Conservation (phyloP, 2,113 vertebrate species). For the Miniopterus natalensis region DNA sequence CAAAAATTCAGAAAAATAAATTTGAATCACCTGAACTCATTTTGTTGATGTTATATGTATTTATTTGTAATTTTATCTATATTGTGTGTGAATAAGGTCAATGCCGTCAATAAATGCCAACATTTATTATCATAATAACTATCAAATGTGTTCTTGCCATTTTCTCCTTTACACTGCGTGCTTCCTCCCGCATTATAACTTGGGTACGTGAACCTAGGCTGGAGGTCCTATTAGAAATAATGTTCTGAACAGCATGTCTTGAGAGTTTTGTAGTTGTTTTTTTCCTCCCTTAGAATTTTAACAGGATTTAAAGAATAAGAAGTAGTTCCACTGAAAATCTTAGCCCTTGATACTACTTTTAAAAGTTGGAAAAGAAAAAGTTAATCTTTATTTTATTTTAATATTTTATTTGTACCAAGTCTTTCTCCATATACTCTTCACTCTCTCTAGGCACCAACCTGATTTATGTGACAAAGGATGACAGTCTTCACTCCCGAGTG, state of each 20-base stretch:
- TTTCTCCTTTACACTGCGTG: background rate
- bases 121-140: background rate
- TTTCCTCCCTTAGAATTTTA: background rate
- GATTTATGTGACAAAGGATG: background rate
- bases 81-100: background rate
- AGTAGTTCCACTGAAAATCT: background rate
- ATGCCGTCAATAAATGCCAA: background rate
- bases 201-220: too few relatives aligned
- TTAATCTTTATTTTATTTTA: conserved; percentile 18
- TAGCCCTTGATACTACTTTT: background rate
- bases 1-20: background rate
- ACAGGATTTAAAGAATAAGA: background rate
- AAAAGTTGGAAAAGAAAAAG: background rate
- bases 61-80: background rate
- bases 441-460: background rate
- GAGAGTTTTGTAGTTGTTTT: background rate
- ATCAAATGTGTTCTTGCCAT: background rate
- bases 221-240: background rate
- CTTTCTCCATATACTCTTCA: background rate
- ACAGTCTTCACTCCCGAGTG: background rate
- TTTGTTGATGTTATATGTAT: background rate
- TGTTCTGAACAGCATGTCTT: background rate
- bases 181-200: background rate
- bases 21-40: background rate
- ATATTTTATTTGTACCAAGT: background rate